Percentiles rank a stretch among this genome's conserved stretches.
Conservation (phyloP, 2,888 invertebrate genomes). For the Aleiodes leptofemur region DNA sequence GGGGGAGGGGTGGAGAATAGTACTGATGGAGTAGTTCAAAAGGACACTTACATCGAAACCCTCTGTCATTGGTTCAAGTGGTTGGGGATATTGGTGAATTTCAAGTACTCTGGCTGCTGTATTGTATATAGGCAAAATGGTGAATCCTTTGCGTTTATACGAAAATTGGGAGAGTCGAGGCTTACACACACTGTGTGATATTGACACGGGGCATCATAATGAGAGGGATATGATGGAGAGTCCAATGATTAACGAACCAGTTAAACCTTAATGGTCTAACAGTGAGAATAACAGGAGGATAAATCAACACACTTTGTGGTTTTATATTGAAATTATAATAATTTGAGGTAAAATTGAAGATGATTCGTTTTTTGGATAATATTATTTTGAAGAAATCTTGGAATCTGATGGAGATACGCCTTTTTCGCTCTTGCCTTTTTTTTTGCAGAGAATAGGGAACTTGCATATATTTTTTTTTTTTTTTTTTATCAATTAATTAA, state of each 20-base stretch:
- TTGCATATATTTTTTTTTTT: too few species aligned
- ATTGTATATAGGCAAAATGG: slow-evolving; percentile 3
- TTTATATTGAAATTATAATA: neutral
- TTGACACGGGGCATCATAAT: slow-evolving; percentile 38
- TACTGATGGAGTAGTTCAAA: slow-evolving; percentile 27
- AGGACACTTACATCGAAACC: slow-evolving; percentile 19
- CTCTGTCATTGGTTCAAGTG: slow-evolving; percentile 26
- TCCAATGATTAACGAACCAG: slow-evolving; percentile 25
- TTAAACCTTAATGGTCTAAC: slow-evolving; percentile 3
- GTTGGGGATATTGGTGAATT: slow-evolving; percentile 27
- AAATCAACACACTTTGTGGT: neutral
- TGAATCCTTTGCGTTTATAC: slow-evolving; percentile 23
- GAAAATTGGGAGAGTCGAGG: slow-evolving; percentile 26
- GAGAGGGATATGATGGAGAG: slow-evolving; percentile 38
- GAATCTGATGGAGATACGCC: too few species aligned
- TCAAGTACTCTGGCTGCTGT: slow-evolving; percentile 17
- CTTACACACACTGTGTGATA: slow-evolving; percentile 37
- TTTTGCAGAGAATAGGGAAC: too few species aligned
- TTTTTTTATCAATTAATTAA: too few species aligned
- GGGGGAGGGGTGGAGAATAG: slow-evolving; percentile 1
- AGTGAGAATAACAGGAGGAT: neutral
- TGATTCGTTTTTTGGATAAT: too few species aligned
- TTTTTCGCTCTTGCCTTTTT: too few species aligned
- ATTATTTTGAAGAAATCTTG: too few species aligned
- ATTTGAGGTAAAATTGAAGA: neutral